Percentiles rank a stretch among this genome's conserved stretches.
Evolutionary conservation across 2,797 vertebrate species (phyloP).

Genomic region (Rhinella marina): DNA sequence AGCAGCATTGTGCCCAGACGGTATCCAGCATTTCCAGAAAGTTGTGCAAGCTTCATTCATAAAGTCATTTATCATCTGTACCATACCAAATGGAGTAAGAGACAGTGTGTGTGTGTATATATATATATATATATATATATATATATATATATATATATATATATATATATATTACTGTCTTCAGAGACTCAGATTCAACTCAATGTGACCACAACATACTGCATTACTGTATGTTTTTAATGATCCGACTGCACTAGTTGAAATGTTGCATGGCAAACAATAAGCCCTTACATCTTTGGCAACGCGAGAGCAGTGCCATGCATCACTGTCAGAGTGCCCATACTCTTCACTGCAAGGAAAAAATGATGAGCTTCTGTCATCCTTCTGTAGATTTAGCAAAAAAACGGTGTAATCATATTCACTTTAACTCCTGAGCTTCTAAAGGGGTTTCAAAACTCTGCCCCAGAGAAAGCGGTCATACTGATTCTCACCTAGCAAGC

Average conservation of each 20-base stretch:
- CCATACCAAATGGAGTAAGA: background rate
- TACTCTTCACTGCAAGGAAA: slow-evolving; percentile 65
- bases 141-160: too few relatives aligned
- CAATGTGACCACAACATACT: slow-evolving; percentile 40
- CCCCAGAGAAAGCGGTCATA: background rate
- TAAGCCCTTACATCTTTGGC: slow-evolving; percentile 66
- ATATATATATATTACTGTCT: background rate
- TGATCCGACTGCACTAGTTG: slow-evolving; percentile 64
- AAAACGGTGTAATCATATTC: slow-evolving; percentile 45
- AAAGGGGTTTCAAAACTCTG: background rate
- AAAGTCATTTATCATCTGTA: slow-evolving; percentile 29
- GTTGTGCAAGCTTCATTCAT: slow-evolving; percentile 23
- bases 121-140: too few relatives aligned
- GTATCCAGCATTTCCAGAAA: slow-evolving; percentile 22
- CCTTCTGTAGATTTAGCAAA: slow-evolving; percentile 60
- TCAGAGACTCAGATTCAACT: background rate
- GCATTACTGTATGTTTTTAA: slow-evolving; percentile 59
- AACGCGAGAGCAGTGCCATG: slow-evolving; percentile 61
- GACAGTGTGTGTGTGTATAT: background rate
- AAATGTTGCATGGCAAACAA: slow-evolving; percentile 69
- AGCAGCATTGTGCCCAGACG: slow-evolving; percentile 20
- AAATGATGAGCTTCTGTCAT: slow-evolving; percentile 62
- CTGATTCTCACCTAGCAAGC: background rate
- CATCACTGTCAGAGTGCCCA: slow-evolving; percentile 61
- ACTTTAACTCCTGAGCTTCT: slow-evolving; percentile 58